Base-by-base conservation (phyloP, 2,888 invertebrate species). In the Chalcis sispes region DNA sequence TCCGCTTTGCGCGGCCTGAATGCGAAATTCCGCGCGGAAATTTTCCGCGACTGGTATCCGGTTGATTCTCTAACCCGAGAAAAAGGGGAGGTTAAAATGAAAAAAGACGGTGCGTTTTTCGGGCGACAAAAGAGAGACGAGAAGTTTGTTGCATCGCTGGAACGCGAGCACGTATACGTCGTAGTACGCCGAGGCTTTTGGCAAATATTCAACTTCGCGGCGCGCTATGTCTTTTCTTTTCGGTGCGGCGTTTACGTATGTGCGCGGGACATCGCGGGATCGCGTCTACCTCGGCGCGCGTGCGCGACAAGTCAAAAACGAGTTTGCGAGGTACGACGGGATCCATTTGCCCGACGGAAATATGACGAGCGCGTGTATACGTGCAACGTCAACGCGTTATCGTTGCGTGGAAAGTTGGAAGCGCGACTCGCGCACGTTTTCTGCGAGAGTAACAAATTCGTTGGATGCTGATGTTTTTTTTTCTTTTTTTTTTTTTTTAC, bases 131-230 rank as follows among this genome's bases (percentile, higher is more conserved):
- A n/a, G n/a, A n/a, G 65, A 32, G 25, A 52, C 36, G 18, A 8
- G 32, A 3, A 3, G 32, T 8, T 3, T 32, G 32, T 8, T 32
- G 32, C 32, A 5, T 32, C 15, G 8, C 15, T 13, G 15, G 15
- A 13, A 42, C 13, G 15, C 15, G 13, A 13, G 15, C 42, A 42
- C 8, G 13, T 42, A n/a, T n/a, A n/a, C n/a, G 42, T 2, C 42
- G 2, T 42, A 8, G 18, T 25, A 36, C 15, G 46, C 54, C n/a
- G 61, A 18, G 71, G 20, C 62, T 71, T 71, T 71, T 62, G 71
- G 62, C 71, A 62, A 62, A 71, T 29, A 71, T 52, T 71, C 71
- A 62, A 62, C 72, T 65, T 36, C 77, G n/a, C n/a, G n/a, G n/a
- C n/a, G n/a, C n/a, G n/a, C n/a, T n/a, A n/a, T n/a, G n/a, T n/a